Conservation (phyloP, 37 sponge, comb jelly and placozoan genomes). For the Mnemiopsis leidyi region DNA sequence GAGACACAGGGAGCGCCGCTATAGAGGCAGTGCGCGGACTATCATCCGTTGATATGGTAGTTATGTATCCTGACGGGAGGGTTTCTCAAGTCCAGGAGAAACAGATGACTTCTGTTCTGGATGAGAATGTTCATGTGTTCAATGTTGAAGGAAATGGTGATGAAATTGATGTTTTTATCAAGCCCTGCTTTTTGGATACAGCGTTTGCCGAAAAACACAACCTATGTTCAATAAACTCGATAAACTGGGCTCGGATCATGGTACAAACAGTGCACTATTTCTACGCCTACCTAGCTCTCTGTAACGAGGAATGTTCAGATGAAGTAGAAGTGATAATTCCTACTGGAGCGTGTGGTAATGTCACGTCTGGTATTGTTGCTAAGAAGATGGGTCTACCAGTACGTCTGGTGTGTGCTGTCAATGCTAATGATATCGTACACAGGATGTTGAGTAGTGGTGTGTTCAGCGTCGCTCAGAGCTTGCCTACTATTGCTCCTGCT, state of each 20-base stretch:
- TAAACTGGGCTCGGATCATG: conserved; percentile 73
- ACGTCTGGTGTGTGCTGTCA: conserved; percentile 68
- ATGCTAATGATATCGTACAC: conserved; percentile 71
- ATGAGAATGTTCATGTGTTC: conserved; percentile 68
- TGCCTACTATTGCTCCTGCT: conserved; percentile 68
- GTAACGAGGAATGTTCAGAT: conserved; percentile 51
- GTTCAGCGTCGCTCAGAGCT: background rate
- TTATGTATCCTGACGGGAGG: conserved; percentile 69
- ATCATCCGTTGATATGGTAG: conserved; percentile 63
- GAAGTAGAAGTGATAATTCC: conserved; percentile 71
- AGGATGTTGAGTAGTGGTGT: conserved; percentile 23
- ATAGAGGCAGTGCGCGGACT: conserved; percentile 68
- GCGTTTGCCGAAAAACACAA: conserved; percentile 67
- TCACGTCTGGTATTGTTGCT: conserved; percentile 67
- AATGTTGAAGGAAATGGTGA: conserved; percentile 68
- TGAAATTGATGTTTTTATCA: conserved; percentile 68
- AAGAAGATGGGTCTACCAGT: conserved; percentile 71
- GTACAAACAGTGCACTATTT: conserved; percentile 70
- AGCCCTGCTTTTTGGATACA: conserved; percentile 64
- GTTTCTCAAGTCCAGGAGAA: conserved; percentile 71
- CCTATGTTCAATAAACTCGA: conserved; percentile 69
- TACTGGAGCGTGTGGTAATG: conserved; percentile 72
- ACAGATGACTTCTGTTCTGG: conserved; percentile 73
- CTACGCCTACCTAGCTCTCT: conserved; percentile 70
- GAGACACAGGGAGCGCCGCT: conserved; percentile 80